Conservation (phyloP, 2,888 invertebrate genomes). For the Microplitis manilae region DNA sequence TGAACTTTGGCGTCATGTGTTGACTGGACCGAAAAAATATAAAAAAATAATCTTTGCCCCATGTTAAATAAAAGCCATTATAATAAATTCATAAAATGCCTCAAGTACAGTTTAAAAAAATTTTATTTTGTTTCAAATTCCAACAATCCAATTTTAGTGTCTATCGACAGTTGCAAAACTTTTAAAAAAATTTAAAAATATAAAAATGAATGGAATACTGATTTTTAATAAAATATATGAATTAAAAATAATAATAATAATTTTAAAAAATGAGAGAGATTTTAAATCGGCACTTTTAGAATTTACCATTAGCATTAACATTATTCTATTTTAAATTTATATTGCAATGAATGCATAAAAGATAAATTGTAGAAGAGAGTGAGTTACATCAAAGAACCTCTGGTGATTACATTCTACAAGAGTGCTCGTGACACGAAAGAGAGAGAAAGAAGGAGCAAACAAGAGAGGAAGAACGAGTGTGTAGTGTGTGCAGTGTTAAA, state of each 20-base stretch:
- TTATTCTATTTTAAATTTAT: background rate
- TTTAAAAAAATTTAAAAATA: too few relatives aligned
- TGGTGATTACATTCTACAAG: background rate
- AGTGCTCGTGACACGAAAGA: background rate
- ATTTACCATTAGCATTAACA: too few relatives aligned
- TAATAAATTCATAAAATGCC: background rate
- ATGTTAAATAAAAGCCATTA: background rate
- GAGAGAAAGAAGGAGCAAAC: background rate
- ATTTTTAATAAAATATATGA: too few relatives aligned
- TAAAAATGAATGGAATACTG: too few relatives aligned
- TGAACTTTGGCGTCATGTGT: conserved; percentile 6
- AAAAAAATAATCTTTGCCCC: background rate
- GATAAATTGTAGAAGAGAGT: background rate
- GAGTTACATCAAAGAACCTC: background rate
- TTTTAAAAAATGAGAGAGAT: too few relatives aligned
- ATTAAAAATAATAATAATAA: too few relatives aligned
- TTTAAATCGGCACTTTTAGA: too few relatives aligned
- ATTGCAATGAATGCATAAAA: background rate
- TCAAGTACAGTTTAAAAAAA: background rate
- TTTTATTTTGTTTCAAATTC: too few relatives aligned
- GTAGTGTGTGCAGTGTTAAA: background rate
- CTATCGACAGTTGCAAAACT: too few relatives aligned
- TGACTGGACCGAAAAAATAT: background rate
- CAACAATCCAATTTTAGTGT: too few relatives aligned
- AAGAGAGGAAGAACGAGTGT: background rate